Percentiles rank a stretch among this genome's conserved stretches.
phyloP scores from a whole-genome alignment of 2,888 invertebrate genomes.

The Fissipunctia ypsillon region DNA sequence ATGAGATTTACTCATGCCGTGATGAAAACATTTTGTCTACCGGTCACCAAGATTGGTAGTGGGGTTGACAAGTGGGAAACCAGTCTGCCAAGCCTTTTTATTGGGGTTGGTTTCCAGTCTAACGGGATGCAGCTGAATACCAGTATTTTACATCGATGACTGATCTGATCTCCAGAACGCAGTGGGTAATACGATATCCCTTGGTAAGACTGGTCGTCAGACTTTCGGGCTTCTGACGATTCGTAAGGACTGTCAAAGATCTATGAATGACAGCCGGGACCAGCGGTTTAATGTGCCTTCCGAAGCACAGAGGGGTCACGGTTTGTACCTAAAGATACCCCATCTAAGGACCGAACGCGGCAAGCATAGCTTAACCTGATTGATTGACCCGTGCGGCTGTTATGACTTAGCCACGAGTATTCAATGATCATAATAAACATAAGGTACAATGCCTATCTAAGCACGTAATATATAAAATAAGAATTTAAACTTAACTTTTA shows the following conservation, averaged over 20 bases:
- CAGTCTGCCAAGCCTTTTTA: not conserved
- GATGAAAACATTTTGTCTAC: too few species aligned
- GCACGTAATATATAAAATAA: not conserved
- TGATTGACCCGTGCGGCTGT: not conserved
- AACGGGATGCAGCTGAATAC: not conserved
- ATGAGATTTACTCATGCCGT: not conserved
- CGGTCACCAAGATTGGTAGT: not conserved
- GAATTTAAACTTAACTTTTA: not conserved
- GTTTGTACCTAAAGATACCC: not conserved
- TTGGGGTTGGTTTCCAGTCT: not conserved
- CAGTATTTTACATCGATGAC: not conserved
- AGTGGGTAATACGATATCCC: too few species aligned
- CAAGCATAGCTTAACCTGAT: not conserved
- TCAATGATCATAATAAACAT: not conserved
- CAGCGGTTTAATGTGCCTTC: not conserved
- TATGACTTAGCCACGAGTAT: not conserved
- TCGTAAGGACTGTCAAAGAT: not conserved
- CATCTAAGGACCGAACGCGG: not conserved
- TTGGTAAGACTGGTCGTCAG: not conserved
- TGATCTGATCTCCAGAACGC: too few species aligned
- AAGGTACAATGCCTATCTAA: not conserved
- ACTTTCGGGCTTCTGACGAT: not conserved
- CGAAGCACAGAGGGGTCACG: not conserved
- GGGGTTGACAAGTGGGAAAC: not conserved
- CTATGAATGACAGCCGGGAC: not conserved